Base-by-base conservation (phyloP, 53 echinoderm and acorn worm genomes). In the Glandiceps talaboti region DNA sequence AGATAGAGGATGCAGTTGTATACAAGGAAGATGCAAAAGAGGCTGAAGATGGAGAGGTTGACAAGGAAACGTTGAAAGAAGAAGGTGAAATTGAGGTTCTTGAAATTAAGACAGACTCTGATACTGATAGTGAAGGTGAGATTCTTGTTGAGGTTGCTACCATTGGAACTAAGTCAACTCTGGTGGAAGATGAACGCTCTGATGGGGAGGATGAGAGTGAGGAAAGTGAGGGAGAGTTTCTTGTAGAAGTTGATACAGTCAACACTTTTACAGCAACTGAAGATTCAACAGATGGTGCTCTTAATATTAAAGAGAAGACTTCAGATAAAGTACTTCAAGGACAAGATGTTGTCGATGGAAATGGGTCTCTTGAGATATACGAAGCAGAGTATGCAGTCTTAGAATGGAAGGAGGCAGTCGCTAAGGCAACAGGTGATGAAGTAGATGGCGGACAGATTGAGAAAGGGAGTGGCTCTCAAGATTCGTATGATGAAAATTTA, bases 31-130 rank as follows among this genome's bases (percentile, higher is more conserved):
- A 80, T 29, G 75, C 73, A 73, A 72, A 79, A 29, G 74, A 77
- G n/a, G 78, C 80, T 76, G 31, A 33, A 45, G 79, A 74, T 14
- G 85, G 80, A 29, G 85, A 85, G 30, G 83, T 83, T 28, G 73
- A 77, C 1, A 81, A 78, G 73, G 76, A 76, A 30, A 30, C 76
- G 32, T 27, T 14, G 0, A 76, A 82, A 1, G 14, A 29, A n/a
- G 28, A 77, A 29, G 27, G 30, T 30, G 64, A 80, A n/a, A 30
- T 79, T 27, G 33, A 73, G 28, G 83, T 28, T 27, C 1, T 28
- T 27, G 76, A 75, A 25, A 84, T 82, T 77, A 85, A 82, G 30
- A 80, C 28, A 1, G 82, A 73, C 25, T 80, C 79, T 14, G 76
- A n/a, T 73, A 83, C 76, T 14, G 32, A 76, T 75, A 82, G 75